Percentiles rank a stretch among this genome's conserved stretches.
Evolutionary conservation across 1,140 invertebrate genomes (phyloP).

Genomic region (Dreissena polymorpha): DNA sequence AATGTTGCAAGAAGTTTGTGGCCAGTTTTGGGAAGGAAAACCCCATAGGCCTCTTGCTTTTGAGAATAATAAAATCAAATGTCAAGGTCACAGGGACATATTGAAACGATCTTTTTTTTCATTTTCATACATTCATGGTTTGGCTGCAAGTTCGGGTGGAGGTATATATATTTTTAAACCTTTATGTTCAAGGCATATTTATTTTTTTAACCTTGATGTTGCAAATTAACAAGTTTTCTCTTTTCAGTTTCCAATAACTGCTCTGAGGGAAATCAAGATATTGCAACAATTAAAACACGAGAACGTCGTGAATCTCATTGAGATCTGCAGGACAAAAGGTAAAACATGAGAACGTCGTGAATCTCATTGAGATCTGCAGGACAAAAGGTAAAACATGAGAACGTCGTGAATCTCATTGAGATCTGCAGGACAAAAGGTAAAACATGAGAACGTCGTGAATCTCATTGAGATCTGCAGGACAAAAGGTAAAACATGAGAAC

Average conservation of each 20-base stretch:
- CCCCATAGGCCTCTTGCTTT: too few species aligned
- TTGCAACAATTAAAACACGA: slow-evolving; percentile 98
- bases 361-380: slow-evolving; percentile 97
- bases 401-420: slow-evolving; percentile 98
- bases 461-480: slow-evolving; percentile 98
- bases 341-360: slow-evolving; percentile 95
- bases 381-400: slow-evolving; percentile 99
- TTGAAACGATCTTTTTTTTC: too few species aligned
- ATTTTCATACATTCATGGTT: too few species aligned
- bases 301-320: slow-evolving; percentile 98
- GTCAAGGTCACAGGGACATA: too few species aligned
- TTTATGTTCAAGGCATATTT: too few species aligned
- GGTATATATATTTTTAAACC: too few species aligned
- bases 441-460: slow-evolving; percentile 99
- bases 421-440: slow-evolving; percentile 98
- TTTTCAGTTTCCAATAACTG: slow-evolving; percentile 97
- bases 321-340: slow-evolving; percentile 92
- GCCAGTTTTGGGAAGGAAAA: too few species aligned
- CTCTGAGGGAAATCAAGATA: slow-evolving; percentile 97
- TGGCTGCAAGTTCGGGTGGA: too few species aligned
- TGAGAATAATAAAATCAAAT: too few species aligned
- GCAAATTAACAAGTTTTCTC: too few species aligned
- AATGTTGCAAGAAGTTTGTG: too few species aligned
- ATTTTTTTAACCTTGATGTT: too few species aligned
- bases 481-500: slow-evolving; percentile 99